These are phyloP conservation scores for Champsocephalus gunnari DNA, from an alignment of 2,797 vertebrate species.

Conservation along the genomic window DNA sequence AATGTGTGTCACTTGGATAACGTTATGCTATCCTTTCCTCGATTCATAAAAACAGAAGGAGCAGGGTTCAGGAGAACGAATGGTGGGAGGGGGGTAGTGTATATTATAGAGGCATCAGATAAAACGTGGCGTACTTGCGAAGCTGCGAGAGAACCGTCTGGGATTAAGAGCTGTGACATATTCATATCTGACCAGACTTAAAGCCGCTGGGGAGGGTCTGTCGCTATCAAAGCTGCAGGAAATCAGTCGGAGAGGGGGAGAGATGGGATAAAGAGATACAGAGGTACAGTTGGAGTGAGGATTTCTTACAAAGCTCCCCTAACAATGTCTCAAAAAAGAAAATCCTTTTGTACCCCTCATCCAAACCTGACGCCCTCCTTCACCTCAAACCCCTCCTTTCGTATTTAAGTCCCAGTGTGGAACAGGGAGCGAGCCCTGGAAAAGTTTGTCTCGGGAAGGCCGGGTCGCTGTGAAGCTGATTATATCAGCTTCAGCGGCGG, in stretches of 20 bases:
- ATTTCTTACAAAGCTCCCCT: constrained; percentile 82
- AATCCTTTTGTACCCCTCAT: constrained; percentile 83
- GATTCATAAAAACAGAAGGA: constrained; percentile 39
- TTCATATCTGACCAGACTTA: constrained; percentile 86
- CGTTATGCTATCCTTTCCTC: constrained; percentile 20
- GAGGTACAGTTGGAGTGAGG: constrained; percentile 62
- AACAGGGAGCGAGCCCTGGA: constrained; percentile 79
- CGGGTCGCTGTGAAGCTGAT: constrained; percentile 92
- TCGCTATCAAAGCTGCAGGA: constrained; percentile 84
- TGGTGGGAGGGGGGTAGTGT: too few species aligned
- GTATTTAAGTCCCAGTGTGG: constrained; percentile 81
- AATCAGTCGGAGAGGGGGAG: constrained; percentile 71
- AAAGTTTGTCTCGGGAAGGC: constrained; percentile 93
- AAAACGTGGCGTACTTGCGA: constrained; percentile 46
- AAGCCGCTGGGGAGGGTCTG: constrained; percentile 80
- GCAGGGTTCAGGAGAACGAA: constrained; percentile 30
- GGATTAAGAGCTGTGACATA: constrained; percentile 85
- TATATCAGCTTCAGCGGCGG: constrained; percentile 95
- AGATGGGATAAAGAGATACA: constrained; percentile 75
- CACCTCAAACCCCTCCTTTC: constrained; percentile 60
- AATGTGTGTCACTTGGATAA: constrained; percentile 41
- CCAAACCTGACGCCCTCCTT: constrained; percentile 74
- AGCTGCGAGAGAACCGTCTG: constrained; percentile 67
- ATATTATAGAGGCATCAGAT: constrained; percentile 53
- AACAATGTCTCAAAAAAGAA: constrained; percentile 78